Percentiles rank a stretch among this genome's conserved stretches.
Evolutionary conservation across 2,113 vertebrate genomes (phyloP).

Genomic region (Hiodon tergisus): DNA sequence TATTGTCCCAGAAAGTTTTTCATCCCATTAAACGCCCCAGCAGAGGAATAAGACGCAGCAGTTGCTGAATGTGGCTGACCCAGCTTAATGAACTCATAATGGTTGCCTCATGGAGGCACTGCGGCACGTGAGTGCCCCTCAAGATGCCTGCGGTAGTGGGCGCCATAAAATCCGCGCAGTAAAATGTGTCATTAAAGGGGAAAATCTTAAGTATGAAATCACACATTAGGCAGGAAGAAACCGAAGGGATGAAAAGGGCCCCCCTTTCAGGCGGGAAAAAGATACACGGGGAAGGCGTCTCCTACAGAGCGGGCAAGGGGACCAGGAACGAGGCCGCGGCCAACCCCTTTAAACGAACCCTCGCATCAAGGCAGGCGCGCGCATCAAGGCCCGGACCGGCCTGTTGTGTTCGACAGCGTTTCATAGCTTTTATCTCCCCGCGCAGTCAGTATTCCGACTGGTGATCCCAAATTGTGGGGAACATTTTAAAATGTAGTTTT

Average conservation of each 20-base stretch:
- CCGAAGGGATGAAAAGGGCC: neutral
- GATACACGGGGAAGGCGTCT: neutral
- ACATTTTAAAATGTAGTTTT: too few species aligned
- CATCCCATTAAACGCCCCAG: constrained; percentile 20
- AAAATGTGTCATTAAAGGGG: constrained; percentile 21
- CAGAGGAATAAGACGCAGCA: neutral
- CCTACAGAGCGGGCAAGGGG: too few species aligned
- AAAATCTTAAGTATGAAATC: constrained; percentile 6
- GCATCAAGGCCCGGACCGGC: too few species aligned
- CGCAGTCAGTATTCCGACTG: too few species aligned
- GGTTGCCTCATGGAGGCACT: constrained; percentile 27
- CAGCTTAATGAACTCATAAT: constrained; percentile 29
- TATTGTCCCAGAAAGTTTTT: constrained; percentile 19
- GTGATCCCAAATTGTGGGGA: too few species aligned
- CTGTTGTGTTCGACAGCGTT: too few species aligned
- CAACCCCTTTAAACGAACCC: too few species aligned
- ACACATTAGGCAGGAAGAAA: constrained; percentile 13
- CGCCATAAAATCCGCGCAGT: constrained; percentile 18
- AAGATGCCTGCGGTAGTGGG: constrained; percentile 23
- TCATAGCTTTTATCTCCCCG: too few species aligned
- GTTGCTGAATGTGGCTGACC: constrained; percentile 15
- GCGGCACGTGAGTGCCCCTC: constrained; percentile 24
- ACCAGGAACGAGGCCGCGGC: too few species aligned
- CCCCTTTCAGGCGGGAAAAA: neutral
- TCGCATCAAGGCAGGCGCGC: too few species aligned